Evolutionary conservation across 2,888 invertebrate species (phyloP).

Genomic region (Orchesella flavescens): DNA sequence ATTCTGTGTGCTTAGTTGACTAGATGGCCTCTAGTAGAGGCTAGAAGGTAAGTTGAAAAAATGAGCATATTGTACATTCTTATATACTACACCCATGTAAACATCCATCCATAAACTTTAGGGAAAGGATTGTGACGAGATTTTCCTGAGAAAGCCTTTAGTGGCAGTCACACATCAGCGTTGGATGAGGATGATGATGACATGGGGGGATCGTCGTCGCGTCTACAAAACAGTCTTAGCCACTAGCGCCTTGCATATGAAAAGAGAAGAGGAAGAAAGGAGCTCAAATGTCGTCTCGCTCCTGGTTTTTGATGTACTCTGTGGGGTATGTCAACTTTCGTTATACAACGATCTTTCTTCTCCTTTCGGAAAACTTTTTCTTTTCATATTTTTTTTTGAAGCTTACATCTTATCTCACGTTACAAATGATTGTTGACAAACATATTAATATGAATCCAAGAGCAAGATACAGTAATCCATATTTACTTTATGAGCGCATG

Average conservation of each 20-base stretch:
- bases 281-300: constrained; percentile 54
- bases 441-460: constrained; percentile 39
- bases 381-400: constrained; percentile 7
- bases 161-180: constrained; percentile 22
- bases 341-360: constrained; percentile 22
- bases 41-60: background rate
- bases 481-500: constrained; percentile 25
- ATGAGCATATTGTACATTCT: background rate
- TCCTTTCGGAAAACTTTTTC: background rate
- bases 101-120: background rate
- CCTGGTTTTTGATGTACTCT: constrained; percentile 44
- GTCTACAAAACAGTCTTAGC: background rate
- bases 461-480: constrained; percentile 39
- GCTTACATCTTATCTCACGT: background rate
- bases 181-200: constrained; percentile 27
- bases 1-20: background rate
- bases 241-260: background rate
- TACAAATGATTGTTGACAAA: constrained; percentile 46
- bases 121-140: constrained; percentile 38
- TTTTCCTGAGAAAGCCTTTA: constrained; percentile 34
- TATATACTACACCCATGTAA: constrained; percentile 11
- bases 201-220: background rate
- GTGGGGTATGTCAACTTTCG: background rate
- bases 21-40: background rate
- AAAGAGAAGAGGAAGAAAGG: constrained; percentile 36